Evolutionary conservation across 2,797 vertebrate species (phyloP).

Genomic region (Mallotus villosus): DNA sequence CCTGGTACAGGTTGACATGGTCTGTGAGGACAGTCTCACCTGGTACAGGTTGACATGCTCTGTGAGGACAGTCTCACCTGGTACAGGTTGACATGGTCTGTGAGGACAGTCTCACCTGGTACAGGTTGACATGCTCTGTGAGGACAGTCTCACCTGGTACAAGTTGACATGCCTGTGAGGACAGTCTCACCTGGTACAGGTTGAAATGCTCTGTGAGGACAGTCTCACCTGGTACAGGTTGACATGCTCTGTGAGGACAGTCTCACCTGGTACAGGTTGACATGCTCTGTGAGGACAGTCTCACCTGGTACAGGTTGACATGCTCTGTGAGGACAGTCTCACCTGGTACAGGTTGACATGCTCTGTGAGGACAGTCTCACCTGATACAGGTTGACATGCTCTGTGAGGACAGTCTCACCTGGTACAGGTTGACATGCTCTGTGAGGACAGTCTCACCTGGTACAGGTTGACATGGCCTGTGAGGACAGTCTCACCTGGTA

Average conservation of each 20-base stretch:
- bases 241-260: too few relatives aligned
- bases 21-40: not conserved
- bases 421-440: too few relatives aligned
- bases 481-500: not conserved
- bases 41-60: not conserved
- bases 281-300: too few relatives aligned
- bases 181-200: conserved; percentile 53
- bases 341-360: too few relatives aligned
- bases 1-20: not conserved
- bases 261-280: too few relatives aligned
- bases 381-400: too few relatives aligned
- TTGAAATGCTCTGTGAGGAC: too few relatives aligned
- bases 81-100: not conserved
- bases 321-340: too few relatives aligned
- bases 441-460: not conserved
- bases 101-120: not conserved
- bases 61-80: not conserved
- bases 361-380: too few relatives aligned
- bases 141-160: conserved; percentile 75
- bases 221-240: too few relatives aligned
- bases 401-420: not conserved
- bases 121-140: too few relatives aligned
- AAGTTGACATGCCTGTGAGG: conserved; percentile 82
- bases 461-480: not conserved
- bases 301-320: too few relatives aligned